Conservation (phyloP, 2,113 vertebrate genomes). For the Istiophorus platypterus region DNA sequence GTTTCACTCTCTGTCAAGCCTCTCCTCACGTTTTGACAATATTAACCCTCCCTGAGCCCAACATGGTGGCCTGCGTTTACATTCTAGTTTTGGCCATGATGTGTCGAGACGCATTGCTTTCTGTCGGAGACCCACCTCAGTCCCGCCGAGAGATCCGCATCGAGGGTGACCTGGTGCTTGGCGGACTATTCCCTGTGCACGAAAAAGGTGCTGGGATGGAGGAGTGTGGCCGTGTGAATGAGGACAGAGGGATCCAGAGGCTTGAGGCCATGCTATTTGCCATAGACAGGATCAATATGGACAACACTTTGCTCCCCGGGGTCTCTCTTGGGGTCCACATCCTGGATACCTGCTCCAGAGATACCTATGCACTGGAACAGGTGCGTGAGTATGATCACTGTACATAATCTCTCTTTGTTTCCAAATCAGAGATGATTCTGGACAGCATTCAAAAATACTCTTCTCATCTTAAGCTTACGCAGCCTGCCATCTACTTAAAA, state of each 20-base stretch:
- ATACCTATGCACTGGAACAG: conserved; percentile 98
- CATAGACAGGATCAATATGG: conserved; percentile 95
- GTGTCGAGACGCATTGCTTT: conserved; percentile 90
- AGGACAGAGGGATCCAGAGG: conserved; percentile 96
- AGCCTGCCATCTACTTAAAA: not conserved
- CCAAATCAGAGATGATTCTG: not conserved
- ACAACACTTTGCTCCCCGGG: conserved; percentile 91
- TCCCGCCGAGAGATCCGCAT: conserved; percentile 96
- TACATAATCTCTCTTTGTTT: not conserved
- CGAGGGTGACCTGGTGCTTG: conserved; percentile 96
- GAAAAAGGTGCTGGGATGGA: conserved; percentile 95
- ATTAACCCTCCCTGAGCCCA: conserved; percentile 75
- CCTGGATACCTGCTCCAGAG: conserved; percentile 96
- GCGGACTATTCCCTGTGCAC: conserved; percentile 97
- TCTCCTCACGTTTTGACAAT: conserved; percentile 63
- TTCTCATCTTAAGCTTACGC: not conserved
- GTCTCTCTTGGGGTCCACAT: conserved; percentile 96
- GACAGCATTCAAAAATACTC: not conserved
- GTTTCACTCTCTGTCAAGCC: conserved; percentile 63
- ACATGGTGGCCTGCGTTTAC: conserved; percentile 89
- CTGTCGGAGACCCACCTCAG: conserved; percentile 89
- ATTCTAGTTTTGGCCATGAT: conserved; percentile 89
- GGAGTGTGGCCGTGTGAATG: conserved; percentile 97
- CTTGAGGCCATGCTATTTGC: conserved; percentile 99
- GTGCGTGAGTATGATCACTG: conserved; percentile 49